These are phyloP conservation scores for Drosophila pectinifera DNA, from an alignment of 1,140 invertebrate species.

Conservation along the genomic window DNA sequence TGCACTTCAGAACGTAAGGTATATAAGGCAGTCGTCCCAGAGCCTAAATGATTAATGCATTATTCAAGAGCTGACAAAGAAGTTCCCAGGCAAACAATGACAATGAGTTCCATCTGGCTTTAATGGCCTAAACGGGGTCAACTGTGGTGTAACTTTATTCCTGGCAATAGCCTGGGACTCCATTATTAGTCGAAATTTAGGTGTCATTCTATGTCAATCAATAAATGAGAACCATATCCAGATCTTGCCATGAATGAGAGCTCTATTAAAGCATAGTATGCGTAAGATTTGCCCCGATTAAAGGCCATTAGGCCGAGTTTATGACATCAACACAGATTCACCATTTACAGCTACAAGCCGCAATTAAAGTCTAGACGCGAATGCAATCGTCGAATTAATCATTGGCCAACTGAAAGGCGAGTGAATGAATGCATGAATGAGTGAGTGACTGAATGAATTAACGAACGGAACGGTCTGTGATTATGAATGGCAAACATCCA, in stretches of 20 bases:
- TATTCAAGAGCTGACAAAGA: conserved; percentile 7
- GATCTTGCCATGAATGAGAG: neutral
- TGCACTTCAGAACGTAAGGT: conserved; percentile 3
- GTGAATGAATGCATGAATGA: conserved; percentile 44
- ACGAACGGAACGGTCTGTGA: conserved; percentile 35
- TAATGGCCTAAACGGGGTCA: neutral
- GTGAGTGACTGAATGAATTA: conserved; percentile 28
- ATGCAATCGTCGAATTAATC: conserved; percentile 42
- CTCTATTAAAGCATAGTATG: neutral
- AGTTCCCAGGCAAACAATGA: conserved; percentile 33
- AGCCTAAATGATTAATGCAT: conserved; percentile 12
- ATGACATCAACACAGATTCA: conserved; percentile 39
- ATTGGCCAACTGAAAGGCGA: conserved; percentile 22
- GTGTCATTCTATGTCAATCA: conserved; percentile 14
- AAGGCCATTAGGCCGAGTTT: conserved; percentile 17
- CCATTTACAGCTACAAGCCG: conserved; percentile 39
- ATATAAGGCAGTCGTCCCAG: neutral
- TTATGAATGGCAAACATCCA: conserved; percentile 60
- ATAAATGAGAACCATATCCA: conserved; percentile 13
- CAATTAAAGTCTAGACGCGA: conserved; percentile 45
- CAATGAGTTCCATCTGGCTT: neutral
- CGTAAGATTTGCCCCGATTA: conserved; percentile 8
- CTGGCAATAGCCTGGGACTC: neutral
- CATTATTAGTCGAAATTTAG: conserved; percentile 3
- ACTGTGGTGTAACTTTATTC: conserved; percentile 1